Evolutionary conservation across 2,797 vertebrate genomes (phyloP), one percentile per base, ranked within the genome.

Genomic region (Spea hammondii): DNA sequence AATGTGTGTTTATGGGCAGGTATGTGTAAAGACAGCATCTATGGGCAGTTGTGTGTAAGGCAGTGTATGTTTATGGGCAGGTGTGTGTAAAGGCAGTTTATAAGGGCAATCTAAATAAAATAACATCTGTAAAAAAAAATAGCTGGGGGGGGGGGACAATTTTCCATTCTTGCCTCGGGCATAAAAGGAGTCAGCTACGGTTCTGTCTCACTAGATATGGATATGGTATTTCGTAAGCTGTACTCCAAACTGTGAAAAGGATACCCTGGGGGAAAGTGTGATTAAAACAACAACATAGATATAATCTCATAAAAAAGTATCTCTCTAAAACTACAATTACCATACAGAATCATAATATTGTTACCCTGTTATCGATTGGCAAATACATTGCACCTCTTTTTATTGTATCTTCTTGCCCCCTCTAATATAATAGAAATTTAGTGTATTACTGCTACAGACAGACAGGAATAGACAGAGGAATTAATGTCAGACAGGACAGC

Each of bases 401-500:
- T 32, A 47, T 79, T 55, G 62, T 74, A 74, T 32, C 3, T 73
- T 57, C 54, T 49, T 76, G 62, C 73, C 76, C 51, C 62, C 59
- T 67, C 68, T 49, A 65, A 66, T 60, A 76, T 80, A 80, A 80
- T 80, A 73, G 76, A 73, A 73, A 80, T 80, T 80, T 80, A 80
- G 79, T 76, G 73, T 71, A 76, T 71, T 76, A 60, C 68, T 60
- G 60, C 73, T 76, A 70, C 68, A 76, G 73, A 66, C 73, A 76
- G 67, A 80, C 73, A 80, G 73, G 72, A 80, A 66, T 80, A 80
- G 79, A 76, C 79, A 76, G 67, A 80, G 51, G 79, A 80, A 80
- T 80, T 76, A 76, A 80, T 80, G 73, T 80, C 79, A 80, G 79
- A 80, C 73, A 80, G 79, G 79, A 80, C 79, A 80, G 65, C 65